phyloP scores from a whole-genome alignment of 2,797 vertebrate species.

The Parambassis ranga region DNA sequence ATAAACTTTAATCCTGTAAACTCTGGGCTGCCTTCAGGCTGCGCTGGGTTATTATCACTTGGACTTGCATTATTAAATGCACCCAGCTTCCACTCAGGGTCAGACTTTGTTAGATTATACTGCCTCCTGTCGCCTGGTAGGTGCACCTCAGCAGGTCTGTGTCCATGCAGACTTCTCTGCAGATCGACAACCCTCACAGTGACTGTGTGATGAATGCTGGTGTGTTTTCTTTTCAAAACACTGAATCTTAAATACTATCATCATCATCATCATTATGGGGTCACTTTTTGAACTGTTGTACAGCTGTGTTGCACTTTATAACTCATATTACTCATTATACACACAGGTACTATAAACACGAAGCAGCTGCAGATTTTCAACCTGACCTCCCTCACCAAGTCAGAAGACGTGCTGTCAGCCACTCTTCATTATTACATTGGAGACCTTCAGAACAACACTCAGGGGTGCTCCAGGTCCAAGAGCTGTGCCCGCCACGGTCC shows the following conservation, averaged over 20 bases:
- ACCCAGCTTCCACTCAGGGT: neutral
- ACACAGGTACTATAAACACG: conserved; percentile 81
- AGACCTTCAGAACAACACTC: conserved; percentile 76
- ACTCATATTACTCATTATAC: neutral
- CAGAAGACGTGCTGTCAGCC: conserved; percentile 92
- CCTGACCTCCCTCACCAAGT: conserved; percentile 91
- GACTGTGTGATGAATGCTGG: no score
- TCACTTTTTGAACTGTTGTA: neutral
- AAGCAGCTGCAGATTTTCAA: conserved; percentile 89
- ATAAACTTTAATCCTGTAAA: neutral
- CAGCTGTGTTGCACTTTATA: neutral
- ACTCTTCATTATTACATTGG: conserved; percentile 88
- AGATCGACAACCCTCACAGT: no score
- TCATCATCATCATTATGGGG: neutral
- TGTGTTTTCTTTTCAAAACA: no score
- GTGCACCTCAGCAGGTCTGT: neutral
- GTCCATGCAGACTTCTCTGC: no score
- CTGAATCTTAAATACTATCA: no score
- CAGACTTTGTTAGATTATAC: conserved; percentile 32
- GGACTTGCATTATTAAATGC: neutral
- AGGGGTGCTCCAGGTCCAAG: conserved; percentile 27
- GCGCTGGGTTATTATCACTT: neutral
- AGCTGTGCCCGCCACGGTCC: conserved; percentile 64
- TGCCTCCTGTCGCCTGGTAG: conserved; percentile 56
- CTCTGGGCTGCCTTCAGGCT: neutral